Evolutionary conservation across 1,140 invertebrate genomes (phyloP), one percentile per base, ranked within the genome.

Genomic region (Magallana ariakensis): DNA sequence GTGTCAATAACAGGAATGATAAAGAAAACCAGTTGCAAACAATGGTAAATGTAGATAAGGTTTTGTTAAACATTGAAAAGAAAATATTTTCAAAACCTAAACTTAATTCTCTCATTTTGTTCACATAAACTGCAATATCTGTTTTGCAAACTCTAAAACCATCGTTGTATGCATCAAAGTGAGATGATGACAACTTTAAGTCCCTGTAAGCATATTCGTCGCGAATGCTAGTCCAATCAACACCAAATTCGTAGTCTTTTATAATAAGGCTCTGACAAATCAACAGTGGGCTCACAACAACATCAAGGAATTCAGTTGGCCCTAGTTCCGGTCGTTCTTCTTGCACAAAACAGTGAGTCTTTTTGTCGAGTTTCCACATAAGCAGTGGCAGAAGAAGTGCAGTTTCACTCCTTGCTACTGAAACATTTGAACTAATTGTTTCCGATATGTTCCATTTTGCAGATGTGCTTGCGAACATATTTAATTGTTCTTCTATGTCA

Each of bases 1-100:
- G 87, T 19, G 88, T 84, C 15, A 90, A 15, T 7, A 88, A 15
- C 15, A 92, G 84, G 80, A 87, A 90, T 13, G 88, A 9, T 6
- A 92, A 66, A 13, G 91, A 92, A 19, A 90, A 22, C 9, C 7
- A 11, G 11, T 26, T 5, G 22, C 7, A 75, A 26, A 19, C 22
- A 3, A 75, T 11, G 22, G 66, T 75, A 10, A 75, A 13, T 46
- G 33, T 46, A 46, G 33, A 4, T 46, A 46, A 46, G 33, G 33
- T 46, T 46, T 46, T 46, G 33, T 46, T 46, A 46, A 46, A 46
- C 19, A 75, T 26, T 11, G 66, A 26, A 7, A 75, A 26, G 8
- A 4, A 10, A 13, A 75, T 13, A 26, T 22, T 13, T 26, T 75
- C 66, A 26, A 10, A 13, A 26, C 13, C 19, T 11, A 26, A 75